Percentiles rank a stretch among this genome's conserved stretches.
phyloP scores from a whole-genome alignment of 1,140 invertebrate genomes.

The Drosophila funebris region DNA sequence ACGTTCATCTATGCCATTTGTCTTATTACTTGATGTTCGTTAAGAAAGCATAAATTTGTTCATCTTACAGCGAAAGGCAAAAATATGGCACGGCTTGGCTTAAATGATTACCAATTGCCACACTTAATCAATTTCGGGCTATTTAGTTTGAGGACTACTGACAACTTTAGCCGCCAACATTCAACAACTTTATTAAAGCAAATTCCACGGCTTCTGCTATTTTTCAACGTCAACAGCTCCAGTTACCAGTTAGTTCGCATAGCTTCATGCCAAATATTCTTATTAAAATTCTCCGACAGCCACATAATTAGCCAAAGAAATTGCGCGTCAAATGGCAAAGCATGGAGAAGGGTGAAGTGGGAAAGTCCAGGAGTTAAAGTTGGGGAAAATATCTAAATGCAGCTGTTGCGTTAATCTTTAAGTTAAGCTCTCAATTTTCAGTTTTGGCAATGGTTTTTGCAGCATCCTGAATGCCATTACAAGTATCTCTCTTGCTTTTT shows the following conservation, averaged over 20 bases:
- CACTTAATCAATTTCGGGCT: conserved; percentile 2
- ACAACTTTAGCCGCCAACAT: conserved; percentile 10
- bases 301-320: conserved; percentile 40
- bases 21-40: no score
- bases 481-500: background rate
- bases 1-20: no score
- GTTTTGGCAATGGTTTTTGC: background rate
- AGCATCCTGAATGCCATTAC: background rate
- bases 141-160: background rate
- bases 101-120: background rate
- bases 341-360: background rate
- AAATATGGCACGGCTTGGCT: background rate
- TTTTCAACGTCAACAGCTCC: conserved; percentile 32
- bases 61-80: no score
- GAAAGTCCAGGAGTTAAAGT: background rate
- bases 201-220: conserved; percentile 19
- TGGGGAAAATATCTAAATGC: background rate
- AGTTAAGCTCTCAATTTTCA: background rate
- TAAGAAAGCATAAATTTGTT: no score
- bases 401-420: background rate
- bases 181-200: conserved; percentile 12
- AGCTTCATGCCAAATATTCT: conserved; percentile 34
- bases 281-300: conserved; percentile 35
- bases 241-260: conserved; percentile 25
- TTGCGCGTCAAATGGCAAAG: background rate